Evolutionary conservation across 2,113 vertebrate species (phyloP).

Genomic region (Bufo bufo): DNA sequence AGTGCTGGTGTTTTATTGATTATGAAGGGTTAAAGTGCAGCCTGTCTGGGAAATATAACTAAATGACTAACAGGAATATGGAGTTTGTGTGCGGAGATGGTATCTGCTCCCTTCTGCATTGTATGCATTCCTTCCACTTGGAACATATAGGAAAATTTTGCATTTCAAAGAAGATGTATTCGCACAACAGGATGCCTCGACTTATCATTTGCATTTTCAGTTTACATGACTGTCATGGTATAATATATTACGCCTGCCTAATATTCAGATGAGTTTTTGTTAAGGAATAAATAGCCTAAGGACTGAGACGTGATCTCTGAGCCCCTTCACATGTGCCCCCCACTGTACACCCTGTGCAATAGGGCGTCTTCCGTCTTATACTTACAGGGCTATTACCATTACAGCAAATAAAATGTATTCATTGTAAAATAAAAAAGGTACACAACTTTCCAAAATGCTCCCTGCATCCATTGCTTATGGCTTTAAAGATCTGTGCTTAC

Average conservation of each 20-base stretch:
- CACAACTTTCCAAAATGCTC: too few relatives aligned
- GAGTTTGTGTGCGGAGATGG: not conserved
- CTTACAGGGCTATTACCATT: too few relatives aligned
- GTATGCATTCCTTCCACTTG: not conserved
- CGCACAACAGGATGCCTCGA: not conserved
- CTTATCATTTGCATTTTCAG: conserved; percentile 9
- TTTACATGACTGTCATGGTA: not conserved
- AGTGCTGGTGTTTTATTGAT: not conserved
- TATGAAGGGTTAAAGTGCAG: not conserved
- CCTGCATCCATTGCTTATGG: too few relatives aligned
- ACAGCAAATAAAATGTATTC: not conserved
- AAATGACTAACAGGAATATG: not conserved
- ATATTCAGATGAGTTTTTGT: not conserved
- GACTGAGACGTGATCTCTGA: not conserved
- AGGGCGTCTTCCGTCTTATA: not conserved
- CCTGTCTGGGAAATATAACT: not conserved
- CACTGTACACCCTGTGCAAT: not conserved
- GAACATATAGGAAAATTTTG: not conserved
- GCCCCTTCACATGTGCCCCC: not conserved
- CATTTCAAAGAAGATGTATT: conserved; percentile 4
- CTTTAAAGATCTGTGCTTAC: too few relatives aligned
- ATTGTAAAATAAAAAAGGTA: too few relatives aligned
- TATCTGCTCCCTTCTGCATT: not conserved
- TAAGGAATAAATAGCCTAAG: not conserved
- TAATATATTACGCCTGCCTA: not conserved